Conservation (phyloP, 2,888 invertebrate species). For the Papilio gigon region DNA sequence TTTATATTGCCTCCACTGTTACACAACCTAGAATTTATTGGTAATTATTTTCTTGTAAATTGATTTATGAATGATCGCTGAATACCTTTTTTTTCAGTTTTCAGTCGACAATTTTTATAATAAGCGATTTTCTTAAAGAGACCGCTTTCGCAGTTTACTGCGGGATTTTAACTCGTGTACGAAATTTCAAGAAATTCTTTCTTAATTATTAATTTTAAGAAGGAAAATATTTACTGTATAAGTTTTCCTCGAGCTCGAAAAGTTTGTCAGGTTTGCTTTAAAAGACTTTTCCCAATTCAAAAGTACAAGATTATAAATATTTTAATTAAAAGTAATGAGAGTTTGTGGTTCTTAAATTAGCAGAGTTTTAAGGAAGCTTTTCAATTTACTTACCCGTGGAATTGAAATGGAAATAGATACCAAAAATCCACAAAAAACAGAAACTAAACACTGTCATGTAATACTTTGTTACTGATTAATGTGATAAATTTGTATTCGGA, state of each 20-base stretch:
- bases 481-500: too few species aligned
- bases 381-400: slow-evolving; percentile 1
- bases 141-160: too few species aligned
- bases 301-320: slow-evolving; percentile 16
- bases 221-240: slow-evolving; percentile 5
- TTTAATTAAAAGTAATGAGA: slow-evolving; percentile 18
- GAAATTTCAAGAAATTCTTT: neutral
- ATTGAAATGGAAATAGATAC: neutral
- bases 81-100: too few species aligned
- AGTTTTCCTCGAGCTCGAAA: neutral
- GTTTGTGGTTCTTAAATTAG: slow-evolving; percentile 11
- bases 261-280: neutral
- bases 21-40: too few species aligned
- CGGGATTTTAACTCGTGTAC: too few species aligned
- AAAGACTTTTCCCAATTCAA: neutral
- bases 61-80: too few species aligned
- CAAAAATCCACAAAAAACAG: neutral
- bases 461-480: too few species aligned
- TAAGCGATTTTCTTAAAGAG: neutral
- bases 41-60: too few species aligned
- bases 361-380: slow-evolving; percentile 13
- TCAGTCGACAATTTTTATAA: neutral
- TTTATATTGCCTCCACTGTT: too few species aligned
- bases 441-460: too few species aligned
- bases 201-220: neutral